Evolutionary conservation across 2,888 invertebrate species (phyloP), one percentile per base, ranked within the genome.

Genomic region (Apotomis turbidana): DNA sequence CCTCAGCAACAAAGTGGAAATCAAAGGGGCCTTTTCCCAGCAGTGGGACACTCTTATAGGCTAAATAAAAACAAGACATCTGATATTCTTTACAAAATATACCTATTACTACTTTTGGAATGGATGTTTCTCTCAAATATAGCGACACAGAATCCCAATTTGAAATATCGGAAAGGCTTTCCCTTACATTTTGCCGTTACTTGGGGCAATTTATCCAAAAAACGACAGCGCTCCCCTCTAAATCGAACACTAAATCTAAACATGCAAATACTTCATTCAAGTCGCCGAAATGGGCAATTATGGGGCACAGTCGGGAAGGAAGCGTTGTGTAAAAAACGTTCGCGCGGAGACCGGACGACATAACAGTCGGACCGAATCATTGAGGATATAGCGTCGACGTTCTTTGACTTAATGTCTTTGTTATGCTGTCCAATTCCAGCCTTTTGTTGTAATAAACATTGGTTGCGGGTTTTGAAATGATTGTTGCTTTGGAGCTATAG

Each of bases 401-500:
- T 68, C 58, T 63, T 68, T 72, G 72, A 62, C 57, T 68, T 68
- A 72, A 72, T 68, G 63, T 68, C 62, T 68, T 72, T 72, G 72
- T 72, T 72, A 63, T 68, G 68, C 68, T 55, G 72, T 63, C 68
- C 68, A 68, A 63, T 72, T 72, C 46, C 62, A 68, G 62, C 51
- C 13, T 57, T 68, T 71, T 71, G 55, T 71, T 57, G 52, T 70
- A 51, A 51, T 70, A 60, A 51, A 58, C 58, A 15, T 54, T 60
- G 59, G 59, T 51, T 49, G 62, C 15, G 57, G n/a, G 58, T n/a
- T 44, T 12, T 63, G 58, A 76, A 77, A 80, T 81, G 79, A 81
- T 79, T 80, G 75, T 70, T 76, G 72, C 67, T 74, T 74, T 68
- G 74, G 75, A 75, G 74, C 70, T 77, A 75, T 77, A 76, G 2